A percentile compares a stretch with the other conserved stretches of the same genome.
phyloP scores from a whole-genome alignment of 1,140 invertebrate species.

The Drosophila takahashii region DNA sequence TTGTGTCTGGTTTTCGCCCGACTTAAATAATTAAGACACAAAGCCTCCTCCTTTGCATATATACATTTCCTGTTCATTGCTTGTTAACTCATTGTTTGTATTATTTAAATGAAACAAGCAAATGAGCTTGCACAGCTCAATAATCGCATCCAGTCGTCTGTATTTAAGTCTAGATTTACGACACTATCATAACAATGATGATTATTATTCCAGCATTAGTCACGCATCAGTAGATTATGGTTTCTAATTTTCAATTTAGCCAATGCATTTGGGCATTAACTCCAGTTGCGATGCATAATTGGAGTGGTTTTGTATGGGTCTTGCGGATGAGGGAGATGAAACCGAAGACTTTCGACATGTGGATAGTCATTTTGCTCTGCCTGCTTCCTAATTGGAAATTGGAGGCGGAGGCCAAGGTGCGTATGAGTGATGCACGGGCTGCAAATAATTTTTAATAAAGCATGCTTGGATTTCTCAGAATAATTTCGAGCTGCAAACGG shows the following conservation, averaged over 20 bases:
- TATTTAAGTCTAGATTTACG: neutral
- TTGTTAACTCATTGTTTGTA: neutral
- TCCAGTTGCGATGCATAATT: slow-evolving; percentile 27
- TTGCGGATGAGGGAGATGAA: slow-evolving; percentile 10
- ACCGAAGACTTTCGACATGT: slow-evolving; percentile 1
- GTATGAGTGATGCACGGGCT: slow-evolving; percentile 45
- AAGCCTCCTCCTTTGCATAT: neutral
- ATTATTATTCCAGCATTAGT: slow-evolving; percentile 37
- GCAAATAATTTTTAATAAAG: neutral
- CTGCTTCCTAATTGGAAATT: slow-evolving; percentile 24
- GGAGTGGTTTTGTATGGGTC: neutral
- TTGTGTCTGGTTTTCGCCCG: neutral
- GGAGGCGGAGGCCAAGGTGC: slow-evolving; percentile 53
- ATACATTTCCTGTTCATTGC: neutral
- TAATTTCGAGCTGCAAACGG: slow-evolving; percentile 62
- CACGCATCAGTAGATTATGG: slow-evolving; percentile 19
- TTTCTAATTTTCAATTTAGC: neutral
- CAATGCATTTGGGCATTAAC: slow-evolving; percentile 13
- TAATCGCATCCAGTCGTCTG: slow-evolving; percentile 11
- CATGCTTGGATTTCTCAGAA: slow-evolving; percentile 23
- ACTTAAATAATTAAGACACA: neutral
- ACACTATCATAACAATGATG: slow-evolving; percentile 2
- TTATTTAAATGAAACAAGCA: slow-evolving; percentile 4
- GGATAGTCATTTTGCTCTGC: slow-evolving; percentile 4
- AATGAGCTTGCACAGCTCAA: slow-evolving; percentile 14